phyloP scores from a whole-genome alignment of 2,888 invertebrate species.

The Stictocephala bisonia region DNA sequence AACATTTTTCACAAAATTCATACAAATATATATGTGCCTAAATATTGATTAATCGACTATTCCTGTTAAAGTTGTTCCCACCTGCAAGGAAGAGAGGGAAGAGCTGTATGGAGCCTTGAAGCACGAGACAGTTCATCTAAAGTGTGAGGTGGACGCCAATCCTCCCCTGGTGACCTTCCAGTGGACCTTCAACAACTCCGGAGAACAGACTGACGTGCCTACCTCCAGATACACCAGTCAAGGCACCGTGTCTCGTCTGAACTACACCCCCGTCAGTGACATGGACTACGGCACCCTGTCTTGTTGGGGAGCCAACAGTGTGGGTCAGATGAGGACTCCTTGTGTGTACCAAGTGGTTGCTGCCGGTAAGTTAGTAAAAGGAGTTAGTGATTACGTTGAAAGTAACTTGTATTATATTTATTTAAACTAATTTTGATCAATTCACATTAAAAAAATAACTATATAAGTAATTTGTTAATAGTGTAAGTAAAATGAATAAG shows the following conservation, averaged over 20 bases:
- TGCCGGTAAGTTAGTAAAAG: constrained; percentile 72
- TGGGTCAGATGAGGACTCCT: constrained; percentile 85
- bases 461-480: no score
- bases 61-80: constrained; percentile 76
- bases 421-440: no score
- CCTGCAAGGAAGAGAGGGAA: constrained; percentile 81
- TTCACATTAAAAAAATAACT: no score
- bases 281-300: constrained; percentile 91
- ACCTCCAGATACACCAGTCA: constrained; percentile 74
- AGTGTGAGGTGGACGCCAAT: constrained; percentile 89
- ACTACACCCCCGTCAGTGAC: constrained; percentile 88
- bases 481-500: no score
- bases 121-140: constrained; percentile 86
- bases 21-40: background rate
- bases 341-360: constrained; percentile 89
- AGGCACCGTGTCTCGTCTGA: constrained; percentile 77
- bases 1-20: no score
- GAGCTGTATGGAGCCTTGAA: constrained; percentile 88
- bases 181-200: constrained; percentile 94
- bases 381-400: no score
- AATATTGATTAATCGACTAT: no score
- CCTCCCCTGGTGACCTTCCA: constrained; percentile 87
- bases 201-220: constrained; percentile 84
- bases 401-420: no score
- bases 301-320: constrained; percentile 86